These are phyloP conservation scores for Caiman crocodilus DNA, from an alignment of 2,797 vertebrate genomes.

Conservation along the genomic window DNA sequence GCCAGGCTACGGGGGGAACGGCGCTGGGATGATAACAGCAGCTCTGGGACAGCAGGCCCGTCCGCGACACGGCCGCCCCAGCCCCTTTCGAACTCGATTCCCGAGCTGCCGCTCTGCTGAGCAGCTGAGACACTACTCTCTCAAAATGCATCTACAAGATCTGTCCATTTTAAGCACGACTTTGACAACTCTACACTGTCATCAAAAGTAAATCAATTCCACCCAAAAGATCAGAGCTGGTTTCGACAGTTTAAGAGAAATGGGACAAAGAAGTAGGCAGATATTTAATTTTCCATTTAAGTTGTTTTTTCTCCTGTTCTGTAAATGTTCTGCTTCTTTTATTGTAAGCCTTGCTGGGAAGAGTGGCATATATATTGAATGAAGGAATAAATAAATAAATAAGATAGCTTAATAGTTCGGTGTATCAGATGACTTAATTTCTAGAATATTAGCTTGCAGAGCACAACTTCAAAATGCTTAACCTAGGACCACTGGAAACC, in stretches of 20 bases:
- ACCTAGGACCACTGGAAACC: too few species aligned
- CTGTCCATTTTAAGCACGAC: not conserved
- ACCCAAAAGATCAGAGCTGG: not conserved
- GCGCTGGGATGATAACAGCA: not conserved
- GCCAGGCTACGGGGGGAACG: not conserved
- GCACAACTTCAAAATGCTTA: too few species aligned
- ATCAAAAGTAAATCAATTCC: not conserved
- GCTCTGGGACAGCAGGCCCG: too few species aligned
- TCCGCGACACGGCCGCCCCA: too few species aligned
- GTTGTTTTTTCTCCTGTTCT: too few species aligned
- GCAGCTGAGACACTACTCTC: not conserved
- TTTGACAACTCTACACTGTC: not conserved
- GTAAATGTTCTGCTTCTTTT: too few species aligned
- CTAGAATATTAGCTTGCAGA: not conserved
- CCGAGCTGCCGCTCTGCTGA: too few species aligned
- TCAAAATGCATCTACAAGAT: rapidly evolving
- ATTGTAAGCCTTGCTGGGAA: too few species aligned
- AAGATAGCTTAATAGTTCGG: not conserved
- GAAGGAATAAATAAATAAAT: too few species aligned
- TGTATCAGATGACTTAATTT: not conserved
- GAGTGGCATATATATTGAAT: too few species aligned
- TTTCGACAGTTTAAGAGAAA: not conserved
- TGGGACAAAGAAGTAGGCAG: not conserved
- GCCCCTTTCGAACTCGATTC: too few species aligned
- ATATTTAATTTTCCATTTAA: too few species aligned